Evolutionary conservation across 2,888 invertebrate species (phyloP), one percentile per base, ranked within the genome.

Genomic region (Aleiodes testaceus): DNA sequence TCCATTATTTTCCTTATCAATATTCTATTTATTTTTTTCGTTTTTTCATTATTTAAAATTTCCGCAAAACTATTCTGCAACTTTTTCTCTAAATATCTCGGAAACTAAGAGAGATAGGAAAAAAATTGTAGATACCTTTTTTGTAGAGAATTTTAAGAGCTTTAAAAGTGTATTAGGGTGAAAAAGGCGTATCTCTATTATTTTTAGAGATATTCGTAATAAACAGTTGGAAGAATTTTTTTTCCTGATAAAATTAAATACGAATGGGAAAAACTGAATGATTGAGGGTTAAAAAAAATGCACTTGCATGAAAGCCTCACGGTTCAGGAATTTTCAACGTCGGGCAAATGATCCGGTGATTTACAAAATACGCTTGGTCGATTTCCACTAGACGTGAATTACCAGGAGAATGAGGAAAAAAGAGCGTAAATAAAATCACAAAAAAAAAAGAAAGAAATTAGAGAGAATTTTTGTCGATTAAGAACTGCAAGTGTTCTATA

Each of bases 291-390:
- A 36, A 36, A 36, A 36, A 36, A 36, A 36, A 26, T 5, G 26
- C 5, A 9, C 36, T 36, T 36, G 36, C 36, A 22, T 52, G 52
- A 52, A n/a, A 22, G 52, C 12, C 14, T 20, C 26, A 52, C 52
- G 52, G 52, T 22, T 18, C 20, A 12, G 52, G 36, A 63, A 69
- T 63, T 42, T 64, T 69, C 45, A 45, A 50, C 70, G 22, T 61
- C 49, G 61, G 49, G 36, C 63, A 61, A 30, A 22, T 55, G 44
- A 26, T 11, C 36, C 26, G 5, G 55, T 47, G 65, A 50, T 49
- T 49, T 22, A 44, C 44, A n/a, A 45, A 45, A 22, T n/a, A 49
- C 14, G 16, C 7, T 64, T 49, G 45, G 30, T 49, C 22, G 49
- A 49, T 45, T 47, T 2, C 49, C 49, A 14, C 44, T 22, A 65